These are phyloP conservation scores for Colaptes auratus DNA, from an alignment of 2,113 vertebrate species.

Conservation along the genomic window DNA sequence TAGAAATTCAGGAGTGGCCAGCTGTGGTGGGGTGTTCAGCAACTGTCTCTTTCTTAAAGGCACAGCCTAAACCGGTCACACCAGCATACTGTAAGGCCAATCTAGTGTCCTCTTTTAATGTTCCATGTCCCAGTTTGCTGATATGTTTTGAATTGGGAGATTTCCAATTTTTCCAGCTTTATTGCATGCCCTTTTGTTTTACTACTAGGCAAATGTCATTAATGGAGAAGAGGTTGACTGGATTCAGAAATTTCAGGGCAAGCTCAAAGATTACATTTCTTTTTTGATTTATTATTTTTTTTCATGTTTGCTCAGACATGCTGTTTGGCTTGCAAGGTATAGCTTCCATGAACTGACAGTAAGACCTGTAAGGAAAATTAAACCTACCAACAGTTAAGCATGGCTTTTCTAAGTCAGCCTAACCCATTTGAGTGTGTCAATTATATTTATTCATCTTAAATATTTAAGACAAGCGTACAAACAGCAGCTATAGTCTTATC, in stretches of 20 bases:
- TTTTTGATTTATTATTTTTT: not conserved
- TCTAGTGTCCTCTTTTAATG: not conserved
- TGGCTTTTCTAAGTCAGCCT: not conserved
- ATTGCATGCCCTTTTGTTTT: not conserved
- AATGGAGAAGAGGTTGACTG: not conserved
- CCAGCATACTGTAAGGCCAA: not conserved
- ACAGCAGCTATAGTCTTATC: not conserved
- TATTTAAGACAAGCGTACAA: not conserved
- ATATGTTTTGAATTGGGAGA: rapidly evolving
- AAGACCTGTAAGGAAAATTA: not conserved
- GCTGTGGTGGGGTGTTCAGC: too few relatives aligned
- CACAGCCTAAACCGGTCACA: too few relatives aligned
- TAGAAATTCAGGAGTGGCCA: not conserved
- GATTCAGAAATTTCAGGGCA: not conserved
- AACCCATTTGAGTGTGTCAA: not conserved
- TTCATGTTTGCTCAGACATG: not conserved
- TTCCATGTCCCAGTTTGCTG: not conserved
- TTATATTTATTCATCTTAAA: not conserved
- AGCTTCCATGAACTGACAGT: not conserved
- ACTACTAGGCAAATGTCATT: not conserved
- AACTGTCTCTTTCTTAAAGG: too few relatives aligned
- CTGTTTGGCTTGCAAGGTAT: not conserved
- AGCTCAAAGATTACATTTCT: not conserved
- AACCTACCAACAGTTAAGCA: not conserved
- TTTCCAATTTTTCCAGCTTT: not conserved